These are phyloP conservation scores for Malaclemys terrapin DNA, from an alignment of 2,113 vertebrate species.

Conservation along the genomic window DNA sequence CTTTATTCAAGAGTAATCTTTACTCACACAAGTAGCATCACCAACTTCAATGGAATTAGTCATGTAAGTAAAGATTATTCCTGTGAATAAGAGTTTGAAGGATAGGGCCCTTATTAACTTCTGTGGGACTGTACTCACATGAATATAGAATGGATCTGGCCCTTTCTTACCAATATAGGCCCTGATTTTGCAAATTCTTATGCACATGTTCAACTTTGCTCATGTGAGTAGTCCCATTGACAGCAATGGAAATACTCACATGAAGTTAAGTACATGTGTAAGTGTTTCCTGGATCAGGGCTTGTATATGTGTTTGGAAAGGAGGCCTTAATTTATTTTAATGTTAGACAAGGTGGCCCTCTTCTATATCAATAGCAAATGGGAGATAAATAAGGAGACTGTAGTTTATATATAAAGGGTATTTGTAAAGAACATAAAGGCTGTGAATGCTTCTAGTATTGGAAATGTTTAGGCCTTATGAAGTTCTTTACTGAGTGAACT, in stretches of 20 bases:
- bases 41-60: neutral
- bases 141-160: no score
- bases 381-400: neutral
- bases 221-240: neutral
- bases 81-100: neutral
- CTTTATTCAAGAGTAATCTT: neutral
- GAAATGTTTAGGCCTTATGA: neutral
- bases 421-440: neutral
- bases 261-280: neutral
- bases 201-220: neutral
- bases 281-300: neutral
- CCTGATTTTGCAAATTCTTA: neutral
- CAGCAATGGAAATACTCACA: neutral
- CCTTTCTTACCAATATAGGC: neutral
- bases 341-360: neutral
- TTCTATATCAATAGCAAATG: neutral
- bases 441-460: neutral
- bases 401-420: neutral
- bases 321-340: neutral
- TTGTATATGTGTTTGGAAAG: neutral
- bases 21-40: neutral
- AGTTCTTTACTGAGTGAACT: neutral
- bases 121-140: neutral
- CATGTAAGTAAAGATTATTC: neutral
- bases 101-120: neutral